These are phyloP conservation scores for Pimpla rufipes DNA, from an alignment of 2,888 invertebrate species.

Conservation along the genomic window DNA sequence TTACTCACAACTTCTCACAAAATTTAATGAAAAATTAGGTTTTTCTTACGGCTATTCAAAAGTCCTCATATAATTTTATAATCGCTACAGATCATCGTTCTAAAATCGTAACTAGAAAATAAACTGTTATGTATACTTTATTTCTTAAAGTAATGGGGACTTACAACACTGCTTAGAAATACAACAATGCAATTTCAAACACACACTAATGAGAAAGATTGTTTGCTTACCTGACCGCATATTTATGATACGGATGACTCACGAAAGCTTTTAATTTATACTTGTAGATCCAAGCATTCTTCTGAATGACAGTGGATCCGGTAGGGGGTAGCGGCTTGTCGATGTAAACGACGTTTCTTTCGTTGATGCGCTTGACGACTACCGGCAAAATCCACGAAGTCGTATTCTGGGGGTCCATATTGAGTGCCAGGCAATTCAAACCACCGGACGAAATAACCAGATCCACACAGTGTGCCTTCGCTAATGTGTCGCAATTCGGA, in stretches of 20 bases:
- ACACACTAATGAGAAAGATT: neutral
- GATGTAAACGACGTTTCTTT: constrained; percentile 77
- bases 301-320: constrained; percentile 73
- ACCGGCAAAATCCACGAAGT: constrained; percentile 79
- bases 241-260: constrained; percentile 57
- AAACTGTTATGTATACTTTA: too few relatives aligned
- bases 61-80: too few relatives aligned
- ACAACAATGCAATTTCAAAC: neutral
- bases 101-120: too few relatives aligned
- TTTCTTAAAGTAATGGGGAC: too few relatives aligned
- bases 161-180: too few relatives aligned
- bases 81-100: too few relatives aligned
- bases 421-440: constrained; percentile 77
- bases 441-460: constrained; percentile 80
- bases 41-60: too few relatives aligned
- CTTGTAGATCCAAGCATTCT: constrained; percentile 78
- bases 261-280: constrained; percentile 73
- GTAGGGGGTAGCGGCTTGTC: constrained; percentile 78
- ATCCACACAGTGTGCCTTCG: constrained; percentile 74
- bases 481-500: constrained; percentile 75
- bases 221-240: constrained; percentile 44
- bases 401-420: constrained; percentile 71
- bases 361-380: constrained; percentile 73
- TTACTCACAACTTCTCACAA: too few relatives aligned
- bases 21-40: too few relatives aligned